Conservation (phyloP, 1,140 invertebrate species). For the Mercenaria mercenaria region DNA sequence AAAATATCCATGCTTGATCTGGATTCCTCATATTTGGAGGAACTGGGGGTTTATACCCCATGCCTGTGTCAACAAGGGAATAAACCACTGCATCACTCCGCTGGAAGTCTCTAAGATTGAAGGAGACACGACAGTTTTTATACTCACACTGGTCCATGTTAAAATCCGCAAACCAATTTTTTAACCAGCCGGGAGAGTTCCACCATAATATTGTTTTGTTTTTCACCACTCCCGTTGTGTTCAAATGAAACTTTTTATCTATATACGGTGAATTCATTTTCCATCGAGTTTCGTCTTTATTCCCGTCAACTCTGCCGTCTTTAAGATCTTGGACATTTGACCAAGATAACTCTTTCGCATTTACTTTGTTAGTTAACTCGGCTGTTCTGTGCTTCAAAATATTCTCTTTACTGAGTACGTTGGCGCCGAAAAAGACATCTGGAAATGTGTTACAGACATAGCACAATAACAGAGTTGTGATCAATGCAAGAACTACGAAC, state of each 20-base stretch:
- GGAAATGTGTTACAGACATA: neutral
- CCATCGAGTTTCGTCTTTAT: neutral
- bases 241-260: conserved; percentile 6
- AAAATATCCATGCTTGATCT: conserved; percentile 63
- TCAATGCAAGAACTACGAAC: neutral
- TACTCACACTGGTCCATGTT: conserved; percentile 45
- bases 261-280: conserved; percentile 20
- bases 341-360: no score
- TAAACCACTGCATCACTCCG: conserved; percentile 39
- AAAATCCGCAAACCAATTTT: conserved; percentile 6
- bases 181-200: conserved; percentile 54
- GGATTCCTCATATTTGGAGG: neutral
- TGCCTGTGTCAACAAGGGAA: conserved; percentile 27
- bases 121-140: conserved; percentile 39
- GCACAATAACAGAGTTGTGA: neutral
- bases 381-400: no score
- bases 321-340: no score
- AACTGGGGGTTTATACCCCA: conserved; percentile 23
- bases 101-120: neutral
- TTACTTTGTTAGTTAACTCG: no score
- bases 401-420: no score
- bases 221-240: neutral
- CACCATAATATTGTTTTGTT: conserved; percentile 38
- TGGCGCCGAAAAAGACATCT: neutral
- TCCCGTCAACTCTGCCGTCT: no score